Conservation (phyloP, 1,140 invertebrate genomes). For the Drosophila rufa region DNA sequence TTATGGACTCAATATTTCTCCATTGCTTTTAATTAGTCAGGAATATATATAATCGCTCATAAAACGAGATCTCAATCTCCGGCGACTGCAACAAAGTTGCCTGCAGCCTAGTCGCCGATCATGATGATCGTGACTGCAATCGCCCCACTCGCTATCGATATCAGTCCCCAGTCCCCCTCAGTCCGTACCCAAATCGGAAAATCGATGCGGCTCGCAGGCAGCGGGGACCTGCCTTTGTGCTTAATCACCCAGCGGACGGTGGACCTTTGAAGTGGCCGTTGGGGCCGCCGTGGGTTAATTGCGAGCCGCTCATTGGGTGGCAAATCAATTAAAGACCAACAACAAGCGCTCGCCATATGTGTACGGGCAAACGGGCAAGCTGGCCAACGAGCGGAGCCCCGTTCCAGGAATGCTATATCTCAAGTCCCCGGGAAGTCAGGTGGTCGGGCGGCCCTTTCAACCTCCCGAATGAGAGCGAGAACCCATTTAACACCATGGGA, state of each 20-base stretch:
- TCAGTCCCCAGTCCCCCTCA: constrained; percentile 16
- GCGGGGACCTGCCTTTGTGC: constrained; percentile 62
- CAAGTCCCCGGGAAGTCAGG: constrained; percentile 12
- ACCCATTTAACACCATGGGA: constrained; percentile 57
- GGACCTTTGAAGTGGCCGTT: constrained; percentile 56
- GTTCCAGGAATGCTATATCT: constrained; percentile 41
- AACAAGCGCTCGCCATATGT: constrained; percentile 13
- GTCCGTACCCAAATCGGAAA: constrained; percentile 63
- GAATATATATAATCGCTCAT: constrained; percentile 60
- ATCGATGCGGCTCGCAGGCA: background rate
- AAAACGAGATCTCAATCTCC: constrained; percentile 67
- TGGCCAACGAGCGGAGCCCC: constrained; percentile 19
- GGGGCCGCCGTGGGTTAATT: constrained; percentile 72
- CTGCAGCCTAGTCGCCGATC: constrained; percentile 33
- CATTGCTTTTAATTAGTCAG: constrained; percentile 75
- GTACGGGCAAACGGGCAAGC: constrained; percentile 23
- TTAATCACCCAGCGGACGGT: constrained; percentile 74
- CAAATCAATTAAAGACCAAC: constrained; percentile 74
- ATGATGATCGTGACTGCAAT: constrained; percentile 41
- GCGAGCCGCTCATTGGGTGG: constrained; percentile 79
- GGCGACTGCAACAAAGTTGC: constrained; percentile 53
- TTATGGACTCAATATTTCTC: constrained; percentile 72
- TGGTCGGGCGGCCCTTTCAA: constrained; percentile 14
- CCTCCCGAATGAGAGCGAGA: background rate
- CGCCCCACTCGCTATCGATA: constrained; percentile 42